Evolutionary conservation across 2,797 vertebrate genomes (phyloP).

Genomic region (Falco concolor): DNA sequence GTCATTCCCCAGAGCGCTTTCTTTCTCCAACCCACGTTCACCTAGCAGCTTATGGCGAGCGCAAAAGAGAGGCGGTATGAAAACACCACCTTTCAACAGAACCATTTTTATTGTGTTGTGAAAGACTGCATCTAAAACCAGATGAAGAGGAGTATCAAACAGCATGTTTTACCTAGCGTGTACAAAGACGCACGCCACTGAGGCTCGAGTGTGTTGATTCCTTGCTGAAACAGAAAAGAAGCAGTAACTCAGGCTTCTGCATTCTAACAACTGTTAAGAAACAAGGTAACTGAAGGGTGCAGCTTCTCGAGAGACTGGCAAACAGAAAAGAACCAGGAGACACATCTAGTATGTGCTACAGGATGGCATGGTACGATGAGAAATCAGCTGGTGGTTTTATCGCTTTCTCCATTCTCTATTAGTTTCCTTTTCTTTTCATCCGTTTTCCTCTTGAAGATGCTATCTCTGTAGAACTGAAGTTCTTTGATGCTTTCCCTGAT

Average conservation of each 20-base stretch:
- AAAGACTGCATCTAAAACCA: constrained; percentile 51
- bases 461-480: constrained; percentile 88
- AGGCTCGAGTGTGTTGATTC: not conserved
- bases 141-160: constrained; percentile 40
- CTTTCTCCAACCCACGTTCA: not conserved
- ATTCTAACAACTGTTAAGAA: constrained; percentile 18
- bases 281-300: constrained; percentile 20
- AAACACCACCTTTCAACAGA: constrained; percentile 29
- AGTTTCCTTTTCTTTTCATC: constrained; percentile 82
- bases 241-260: not conserved
- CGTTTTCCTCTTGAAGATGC: constrained; percentile 83
- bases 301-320: not conserved
- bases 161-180: not conserved
- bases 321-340: constrained; percentile 23
- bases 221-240: not conserved
- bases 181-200: not conserved
- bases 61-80: not conserved
- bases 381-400: constrained; percentile 71
- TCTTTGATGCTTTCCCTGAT: constrained; percentile 96
- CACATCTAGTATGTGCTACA: not conserved
- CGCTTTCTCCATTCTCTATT: constrained; percentile 78
- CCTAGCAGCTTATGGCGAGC: rapidly evolving
- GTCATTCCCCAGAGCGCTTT: not conserved
- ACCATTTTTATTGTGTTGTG: constrained; percentile 69
- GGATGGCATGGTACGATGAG: not conserved